A percentile compares a stretch with the other conserved stretches of the same genome.
These are phyloP conservation scores for Latrodectus geometricus DNA, from an alignment of 1,140 invertebrate genomes.

Conservation along the genomic window DNA sequence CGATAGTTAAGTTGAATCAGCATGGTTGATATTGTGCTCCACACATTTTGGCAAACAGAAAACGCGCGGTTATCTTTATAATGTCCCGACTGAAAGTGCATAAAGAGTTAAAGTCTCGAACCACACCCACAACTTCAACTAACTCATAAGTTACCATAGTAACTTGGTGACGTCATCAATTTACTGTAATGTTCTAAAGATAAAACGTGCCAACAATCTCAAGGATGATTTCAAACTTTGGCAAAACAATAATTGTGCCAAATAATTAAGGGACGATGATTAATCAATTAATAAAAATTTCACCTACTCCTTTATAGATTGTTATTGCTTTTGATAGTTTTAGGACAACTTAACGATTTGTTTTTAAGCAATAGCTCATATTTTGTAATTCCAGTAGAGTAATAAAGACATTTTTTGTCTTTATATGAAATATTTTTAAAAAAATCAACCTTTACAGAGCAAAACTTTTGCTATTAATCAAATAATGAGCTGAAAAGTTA, in stretches of 20 bases:
- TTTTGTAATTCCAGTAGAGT: no score
- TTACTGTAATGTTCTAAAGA: conserved; percentile 50
- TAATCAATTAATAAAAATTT: conserved; percentile 58
- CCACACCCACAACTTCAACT: conserved; percentile 57
- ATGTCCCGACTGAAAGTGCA: conserved; percentile 32
- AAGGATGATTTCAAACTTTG: conserved; percentile 45
- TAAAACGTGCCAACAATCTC: conserved; percentile 59
- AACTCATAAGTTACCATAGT: conserved; percentile 47
- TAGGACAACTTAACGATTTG: no score
- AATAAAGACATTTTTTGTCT: no score
- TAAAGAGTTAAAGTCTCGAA: conserved; percentile 57
- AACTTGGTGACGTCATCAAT: conserved; percentile 50
- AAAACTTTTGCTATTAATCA: no score
- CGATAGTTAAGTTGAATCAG: conserved; percentile 45
- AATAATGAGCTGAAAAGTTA: no score
- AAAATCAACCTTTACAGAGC: no score
- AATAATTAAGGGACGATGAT: conserved; percentile 48
- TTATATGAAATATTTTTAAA: no score
- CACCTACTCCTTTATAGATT: no score
- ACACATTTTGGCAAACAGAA: conserved; percentile 31
- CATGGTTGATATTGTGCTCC: conserved; percentile 22
- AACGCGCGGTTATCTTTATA: conserved; percentile 26
- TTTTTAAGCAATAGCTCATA: no score
- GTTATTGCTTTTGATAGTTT: no score
- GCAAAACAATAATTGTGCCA: conserved; percentile 54